These are phyloP conservation scores for Jacana jacana DNA, from an alignment of 2,113 vertebrate genomes.

Conservation along the genomic window DNA sequence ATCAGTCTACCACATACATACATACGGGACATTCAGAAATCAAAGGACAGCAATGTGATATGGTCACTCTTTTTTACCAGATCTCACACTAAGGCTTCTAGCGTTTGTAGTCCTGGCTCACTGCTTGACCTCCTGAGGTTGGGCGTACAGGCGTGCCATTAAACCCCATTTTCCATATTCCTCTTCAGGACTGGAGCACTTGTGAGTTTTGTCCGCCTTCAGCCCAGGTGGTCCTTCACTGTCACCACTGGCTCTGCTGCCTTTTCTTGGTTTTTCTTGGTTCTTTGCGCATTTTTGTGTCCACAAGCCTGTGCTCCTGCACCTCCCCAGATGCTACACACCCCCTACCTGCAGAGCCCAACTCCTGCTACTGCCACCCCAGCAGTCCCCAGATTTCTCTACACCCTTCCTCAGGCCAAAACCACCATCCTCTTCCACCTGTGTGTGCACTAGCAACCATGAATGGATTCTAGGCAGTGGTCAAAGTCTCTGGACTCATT, in stretches of 20 bases:
- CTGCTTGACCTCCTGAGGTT: not conserved
- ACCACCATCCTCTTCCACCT: not conserved
- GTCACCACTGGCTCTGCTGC: not conserved
- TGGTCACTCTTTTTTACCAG: not conserved
- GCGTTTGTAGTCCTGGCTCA: not conserved
- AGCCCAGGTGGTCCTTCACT: not conserved
- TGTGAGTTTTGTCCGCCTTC: not conserved
- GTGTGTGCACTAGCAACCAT: not conserved
- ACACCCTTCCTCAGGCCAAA: not conserved
- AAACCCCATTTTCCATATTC: not conserved
- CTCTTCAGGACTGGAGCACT: not conserved
- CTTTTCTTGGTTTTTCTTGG: not conserved
- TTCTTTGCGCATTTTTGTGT: rapidly evolving
- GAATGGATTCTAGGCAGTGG: not conserved
- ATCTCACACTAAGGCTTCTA: not conserved
- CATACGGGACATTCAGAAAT: not conserved
- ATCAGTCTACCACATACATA: too few species aligned
- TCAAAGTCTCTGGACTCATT: slow-evolving; percentile 24
- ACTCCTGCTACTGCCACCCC: not conserved
- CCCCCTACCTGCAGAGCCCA: not conserved
- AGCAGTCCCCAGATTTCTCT: not conserved
- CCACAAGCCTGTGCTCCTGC: not conserved
- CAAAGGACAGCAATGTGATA: not conserved
- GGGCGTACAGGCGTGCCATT: not conserved
- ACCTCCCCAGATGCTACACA: not conserved